Conservation (phyloP, 2,113 vertebrate species). For the Seriola quinqueradiata region DNA sequence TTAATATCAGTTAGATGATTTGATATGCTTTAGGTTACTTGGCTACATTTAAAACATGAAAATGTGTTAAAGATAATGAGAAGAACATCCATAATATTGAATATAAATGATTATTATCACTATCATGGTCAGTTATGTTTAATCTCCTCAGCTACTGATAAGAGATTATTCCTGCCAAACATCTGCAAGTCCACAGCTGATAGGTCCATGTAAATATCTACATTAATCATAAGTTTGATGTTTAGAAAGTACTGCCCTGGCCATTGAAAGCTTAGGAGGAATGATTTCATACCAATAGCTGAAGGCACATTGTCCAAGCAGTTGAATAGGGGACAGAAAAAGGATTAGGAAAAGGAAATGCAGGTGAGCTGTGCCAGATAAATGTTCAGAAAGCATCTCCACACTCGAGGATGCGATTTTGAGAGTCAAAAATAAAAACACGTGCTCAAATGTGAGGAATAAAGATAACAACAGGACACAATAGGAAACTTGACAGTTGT, state of each 20-base stretch:
- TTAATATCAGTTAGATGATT: conserved; percentile 2
- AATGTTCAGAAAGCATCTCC: neutral
- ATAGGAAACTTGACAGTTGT: neutral
- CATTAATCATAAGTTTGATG: neutral
- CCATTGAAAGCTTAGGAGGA: neutral
- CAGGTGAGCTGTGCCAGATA: neutral
- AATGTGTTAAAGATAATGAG: neutral
- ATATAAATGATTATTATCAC: neutral
- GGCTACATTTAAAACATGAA: neutral
- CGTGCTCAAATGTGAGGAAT: neutral
- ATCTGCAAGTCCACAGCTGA: neutral
- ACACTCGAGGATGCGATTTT: neutral
- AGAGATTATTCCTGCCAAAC: neutral
- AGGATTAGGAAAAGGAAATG: neutral
- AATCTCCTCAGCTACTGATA: conserved; percentile 4
- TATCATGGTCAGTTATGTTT: neutral
- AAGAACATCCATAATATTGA: neutral
- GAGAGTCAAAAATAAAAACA: neutral
- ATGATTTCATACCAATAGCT: neutral
- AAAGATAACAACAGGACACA: neutral
- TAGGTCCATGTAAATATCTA: neutral
- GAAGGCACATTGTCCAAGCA: neutral
- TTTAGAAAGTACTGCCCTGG: neutral
- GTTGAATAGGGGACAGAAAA: neutral
- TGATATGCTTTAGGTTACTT: neutral